Conservation (phyloP, 2,113 vertebrate genomes). For the Myanophis thanlyinensis region DNA sequence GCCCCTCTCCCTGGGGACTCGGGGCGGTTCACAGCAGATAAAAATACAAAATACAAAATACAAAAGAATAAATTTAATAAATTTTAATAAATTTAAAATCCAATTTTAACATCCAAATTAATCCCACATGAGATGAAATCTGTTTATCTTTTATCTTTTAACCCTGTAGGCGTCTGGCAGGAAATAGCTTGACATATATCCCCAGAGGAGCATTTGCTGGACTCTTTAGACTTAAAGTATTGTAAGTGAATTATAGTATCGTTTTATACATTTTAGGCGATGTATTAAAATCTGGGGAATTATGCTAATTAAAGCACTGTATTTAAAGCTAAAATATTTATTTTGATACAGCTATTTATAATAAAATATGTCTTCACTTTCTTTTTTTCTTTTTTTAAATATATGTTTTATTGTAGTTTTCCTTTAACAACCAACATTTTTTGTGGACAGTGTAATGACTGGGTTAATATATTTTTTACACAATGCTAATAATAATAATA, state of each 20-base stretch:
- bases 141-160: slow-evolving; percentile 63
- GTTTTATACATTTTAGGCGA: slow-evolving; percentile 55
- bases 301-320: slow-evolving; percentile 52
- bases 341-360: slow-evolving; percentile 52
- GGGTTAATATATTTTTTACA: no score
- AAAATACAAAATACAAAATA: no score
- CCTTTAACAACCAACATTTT: no score
- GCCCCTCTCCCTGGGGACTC: no score
- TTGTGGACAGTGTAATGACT: no score
- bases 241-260: slow-evolving; percentile 81
- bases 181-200: slow-evolving; percentile 87
- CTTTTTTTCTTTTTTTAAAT: no score
- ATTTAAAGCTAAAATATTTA: slow-evolving; percentile 47
- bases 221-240: slow-evolving; percentile 90
- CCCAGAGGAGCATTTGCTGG: slow-evolving; percentile 88
- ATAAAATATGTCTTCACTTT: not conserved
- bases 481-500: no score
- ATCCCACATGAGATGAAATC: slow-evolving; percentile 69
- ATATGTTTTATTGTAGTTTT: no score
- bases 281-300: slow-evolving; percentile 59
- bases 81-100: no score
- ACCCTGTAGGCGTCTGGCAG: slow-evolving; percentile 87
- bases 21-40: no score
- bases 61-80: no score
- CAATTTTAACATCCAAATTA: slow-evolving; percentile 70